These are phyloP conservation scores for Drosophila asahinai DNA, from an alignment of 1,140 invertebrate species.

Conservation along the genomic window DNA sequence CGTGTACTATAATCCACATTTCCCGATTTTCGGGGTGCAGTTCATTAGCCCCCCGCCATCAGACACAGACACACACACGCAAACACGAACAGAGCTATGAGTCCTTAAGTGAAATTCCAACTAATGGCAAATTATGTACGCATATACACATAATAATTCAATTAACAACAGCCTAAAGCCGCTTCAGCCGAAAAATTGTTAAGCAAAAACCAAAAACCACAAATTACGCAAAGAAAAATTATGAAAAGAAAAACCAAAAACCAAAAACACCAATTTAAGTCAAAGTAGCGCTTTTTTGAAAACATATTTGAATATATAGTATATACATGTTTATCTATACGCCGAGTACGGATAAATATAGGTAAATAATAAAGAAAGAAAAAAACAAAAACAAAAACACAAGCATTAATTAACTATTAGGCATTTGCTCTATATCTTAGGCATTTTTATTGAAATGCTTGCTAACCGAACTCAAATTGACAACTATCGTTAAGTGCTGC, in stretches of 20 bases:
- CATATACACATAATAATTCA: slow-evolving; percentile 40
- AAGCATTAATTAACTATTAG: slow-evolving; percentile 39
- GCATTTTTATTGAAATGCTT: slow-evolving; percentile 82
- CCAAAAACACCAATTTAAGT: slow-evolving; percentile 64
- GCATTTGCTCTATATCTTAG: slow-evolving; percentile 56
- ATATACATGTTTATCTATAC: background rate
- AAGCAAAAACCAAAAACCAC: slow-evolving; percentile 6
- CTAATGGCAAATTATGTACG: slow-evolving; percentile 47
- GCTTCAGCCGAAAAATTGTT: slow-evolving; percentile 31
- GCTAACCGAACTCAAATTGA: slow-evolving; percentile 38
- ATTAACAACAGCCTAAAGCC: slow-evolving; percentile 51
- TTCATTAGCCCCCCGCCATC: background rate
- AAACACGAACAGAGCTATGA: slow-evolving; percentile 9
- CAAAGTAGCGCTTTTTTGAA: slow-evolving; percentile 54
- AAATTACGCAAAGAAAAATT: slow-evolving; percentile 7
- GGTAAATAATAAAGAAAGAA: slow-evolving; percentile 18
- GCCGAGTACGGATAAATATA: slow-evolving; percentile 28
- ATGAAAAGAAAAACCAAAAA: background rate
- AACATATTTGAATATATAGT: slow-evolving; percentile 24
- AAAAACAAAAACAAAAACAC: background rate
- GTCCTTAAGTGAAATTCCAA: slow-evolving; percentile 60
- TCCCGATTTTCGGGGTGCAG: slow-evolving; percentile 27
- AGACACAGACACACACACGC: slow-evolving; percentile 5
- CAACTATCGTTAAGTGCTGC: slow-evolving; percentile 14
- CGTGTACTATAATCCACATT: slow-evolving; percentile 13